Percentiles rank a stretch among this genome's conserved stretches.
Evolutionary conservation across 2,888 invertebrate species (phyloP).

Genomic region (Volucella inanis): DNA sequence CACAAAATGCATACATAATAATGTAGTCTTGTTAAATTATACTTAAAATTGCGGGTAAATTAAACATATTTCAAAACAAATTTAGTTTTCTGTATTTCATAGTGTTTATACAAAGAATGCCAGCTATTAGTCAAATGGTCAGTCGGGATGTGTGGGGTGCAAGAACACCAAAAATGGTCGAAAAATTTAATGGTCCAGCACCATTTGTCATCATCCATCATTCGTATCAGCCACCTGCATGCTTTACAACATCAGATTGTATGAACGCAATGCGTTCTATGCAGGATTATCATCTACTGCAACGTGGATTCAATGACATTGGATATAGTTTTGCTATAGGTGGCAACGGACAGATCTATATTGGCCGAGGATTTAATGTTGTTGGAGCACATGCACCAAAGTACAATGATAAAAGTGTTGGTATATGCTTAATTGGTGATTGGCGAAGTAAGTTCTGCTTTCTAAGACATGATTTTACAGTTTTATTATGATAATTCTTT

Average conservation of each 20-base stretch:
- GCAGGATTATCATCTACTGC: slow-evolving; percentile 86
- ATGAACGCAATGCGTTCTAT: slow-evolving; percentile 86
- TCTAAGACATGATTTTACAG: not conserved
- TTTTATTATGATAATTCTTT: slow-evolving; percentile 20
- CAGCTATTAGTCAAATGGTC: slow-evolving; percentile 77
- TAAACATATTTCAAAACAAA: not conserved
- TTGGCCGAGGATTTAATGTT: slow-evolving; percentile 88
- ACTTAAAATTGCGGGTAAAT: not conserved
- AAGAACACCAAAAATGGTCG: slow-evolving; percentile 82
- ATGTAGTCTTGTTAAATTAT: not conserved
- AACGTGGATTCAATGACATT: slow-evolving; percentile 87
- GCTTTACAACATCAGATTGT: slow-evolving; percentile 85
- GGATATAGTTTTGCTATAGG: slow-evolving; percentile 89
- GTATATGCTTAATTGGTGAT: slow-evolving; percentile 89
- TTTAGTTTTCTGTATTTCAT: slow-evolving; percentile 50
- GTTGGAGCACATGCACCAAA: slow-evolving; percentile 88
- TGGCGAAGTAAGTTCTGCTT: slow-evolving; percentile 86
- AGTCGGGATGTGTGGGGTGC: slow-evolving; percentile 86
- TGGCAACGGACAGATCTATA: slow-evolving; percentile 88
- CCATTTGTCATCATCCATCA: slow-evolving; percentile 89
- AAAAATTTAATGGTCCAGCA: slow-evolving; percentile 85
- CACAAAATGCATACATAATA: not conserved
- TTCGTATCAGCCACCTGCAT: slow-evolving; percentile 86
- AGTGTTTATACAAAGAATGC: slow-evolving; percentile 79
- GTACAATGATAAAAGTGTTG: slow-evolving; percentile 88